Base-by-base conservation (phyloP, 2,888 invertebrate genomes). In the Drosophila formosana region DNA sequence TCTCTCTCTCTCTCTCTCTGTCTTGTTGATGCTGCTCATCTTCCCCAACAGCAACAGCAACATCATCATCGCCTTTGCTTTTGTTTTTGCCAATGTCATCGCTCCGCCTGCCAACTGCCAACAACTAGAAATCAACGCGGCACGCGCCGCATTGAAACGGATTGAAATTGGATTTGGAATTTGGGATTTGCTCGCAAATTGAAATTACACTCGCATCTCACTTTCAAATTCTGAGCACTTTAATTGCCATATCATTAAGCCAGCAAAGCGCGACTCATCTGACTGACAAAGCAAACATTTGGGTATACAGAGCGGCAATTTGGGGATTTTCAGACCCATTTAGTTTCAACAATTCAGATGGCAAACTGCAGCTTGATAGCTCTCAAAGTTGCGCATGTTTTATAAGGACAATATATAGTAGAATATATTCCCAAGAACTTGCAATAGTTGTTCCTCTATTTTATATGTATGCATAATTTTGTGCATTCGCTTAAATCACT, bases 61-160 rank as follows among this genome's bases (percentile, higher is more conserved):
- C 52, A 32, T 13, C 37, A 47, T 47, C 30, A 34, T 64, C 50
- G 28, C 49, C 53, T 55, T 55, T 25, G n/a, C 46, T 58, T 65
- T 69, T 37, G 30, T 53, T 51, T 70, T 75, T 64, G 72, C 30
- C 72, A 69, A 51, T 57, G 72, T 66, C 75, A 75, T 75, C 64
- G 55, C 55, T 34, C 32, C 30, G 30, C 30, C 30, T 30, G 30
- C 5, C 0, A 7, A 30, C 4, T 5, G 28, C 30, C 11, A 11
- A 39, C 61, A 43, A 62, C 46, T 51, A 51, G 30, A 45, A 57
- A 37, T 37, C 63, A 64, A 23, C 52, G 32, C 32, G 56, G 55
- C 71, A 72, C 69, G 69, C 70, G 72, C 51, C 52, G 52, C 55
- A 50, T 63, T 58, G 64, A 55, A 70, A 72, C 70, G 65, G 60